Base-by-base conservation (phyloP, 1,140 invertebrate genomes). In the Mercenaria mercenaria region DNA sequence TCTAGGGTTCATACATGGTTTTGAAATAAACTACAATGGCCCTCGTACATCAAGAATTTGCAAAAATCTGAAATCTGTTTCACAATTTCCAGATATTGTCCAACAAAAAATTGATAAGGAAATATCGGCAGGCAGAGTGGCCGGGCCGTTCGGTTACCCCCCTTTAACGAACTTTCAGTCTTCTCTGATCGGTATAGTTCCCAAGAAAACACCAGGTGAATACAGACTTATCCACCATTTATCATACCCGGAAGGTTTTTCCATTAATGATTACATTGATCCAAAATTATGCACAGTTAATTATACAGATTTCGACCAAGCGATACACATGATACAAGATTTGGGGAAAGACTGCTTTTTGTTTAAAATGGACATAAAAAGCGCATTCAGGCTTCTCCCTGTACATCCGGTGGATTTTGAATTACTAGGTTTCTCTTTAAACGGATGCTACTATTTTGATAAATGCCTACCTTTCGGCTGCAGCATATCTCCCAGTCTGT, bases 231-330 rank as follows among this genome's bases (percentile, higher is more conserved):
- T 91, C 20, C 47, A 89, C 37, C 80, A 91, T 79, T 43, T 89
- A 26, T 90, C 87, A 1, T 90, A 64, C 41, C 88, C 88, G 3
- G 59, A 89, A 34, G 81, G 81, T 20, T 23, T 43, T 8, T 77
- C 81, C 0, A n/a, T 91, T n/a, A 92, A 91, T 72, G 87, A 84
- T 26, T 76, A 82, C 37, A 92, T 92, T n/a, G 84, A 89, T 26
- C 90, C 91, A 34, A 79, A 88, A 0, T 29, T 83, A 41, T 91
- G 56, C 47, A 89, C 81, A 26, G 67, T 92, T 18, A 52, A 77
- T 39, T 92, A 92, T 47, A 61, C 88, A 6, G 76, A 26, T 10
- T 90, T 92, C 32, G 90, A 92, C 32, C 74, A 90, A 61, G 91
- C 90, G 0, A 82, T 91, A 37, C 34, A 76, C n/a, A 72, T 92